phyloP scores from a whole-genome alignment of 2,113 vertebrate genomes.

The Leucoraja erinaceus region DNA sequence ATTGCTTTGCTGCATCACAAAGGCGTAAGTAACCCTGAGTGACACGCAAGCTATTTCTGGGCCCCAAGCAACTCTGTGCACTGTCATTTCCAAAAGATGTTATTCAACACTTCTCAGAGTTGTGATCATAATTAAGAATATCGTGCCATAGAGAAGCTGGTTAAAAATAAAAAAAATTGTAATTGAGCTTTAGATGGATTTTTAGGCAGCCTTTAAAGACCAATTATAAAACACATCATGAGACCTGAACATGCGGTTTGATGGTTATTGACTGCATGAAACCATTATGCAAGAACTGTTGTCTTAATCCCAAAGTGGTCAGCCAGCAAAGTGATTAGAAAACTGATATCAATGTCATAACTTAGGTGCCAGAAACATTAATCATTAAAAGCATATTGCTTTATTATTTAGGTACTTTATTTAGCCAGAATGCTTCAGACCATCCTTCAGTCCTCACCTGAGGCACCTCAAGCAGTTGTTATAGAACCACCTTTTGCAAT shows the following conservation, averaged over 20 bases:
- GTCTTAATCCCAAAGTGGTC: not conserved
- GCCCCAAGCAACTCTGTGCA: not conserved
- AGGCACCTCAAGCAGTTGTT: not conserved
- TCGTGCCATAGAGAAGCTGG: not conserved
- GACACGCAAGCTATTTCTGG: not conserved
- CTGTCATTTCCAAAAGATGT: slow-evolving; percentile 15
- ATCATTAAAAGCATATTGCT: not conserved
- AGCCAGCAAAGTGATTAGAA: no score
- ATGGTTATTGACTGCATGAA: not conserved
- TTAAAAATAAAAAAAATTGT: not conserved
- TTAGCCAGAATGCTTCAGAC: not conserved
- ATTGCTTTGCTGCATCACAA: slow-evolving; percentile 20
- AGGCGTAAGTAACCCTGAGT: not conserved
- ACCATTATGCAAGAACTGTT: not conserved
- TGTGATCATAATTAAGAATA: slow-evolving; percentile 17
- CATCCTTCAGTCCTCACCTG: not conserved
- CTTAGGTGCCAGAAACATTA: not conserved
- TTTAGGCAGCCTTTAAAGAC: not conserved
- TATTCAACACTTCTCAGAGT: slow-evolving; percentile 24
- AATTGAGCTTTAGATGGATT: not conserved
- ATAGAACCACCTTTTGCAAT: not conserved
- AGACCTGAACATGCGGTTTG: not conserved
- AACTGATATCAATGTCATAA: not conserved
- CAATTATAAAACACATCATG: not conserved
- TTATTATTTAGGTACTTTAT: not conserved